phyloP scores from a whole-genome alignment of 2,888 invertebrate species.

The Branchinecta sandiegonensis region DNA sequence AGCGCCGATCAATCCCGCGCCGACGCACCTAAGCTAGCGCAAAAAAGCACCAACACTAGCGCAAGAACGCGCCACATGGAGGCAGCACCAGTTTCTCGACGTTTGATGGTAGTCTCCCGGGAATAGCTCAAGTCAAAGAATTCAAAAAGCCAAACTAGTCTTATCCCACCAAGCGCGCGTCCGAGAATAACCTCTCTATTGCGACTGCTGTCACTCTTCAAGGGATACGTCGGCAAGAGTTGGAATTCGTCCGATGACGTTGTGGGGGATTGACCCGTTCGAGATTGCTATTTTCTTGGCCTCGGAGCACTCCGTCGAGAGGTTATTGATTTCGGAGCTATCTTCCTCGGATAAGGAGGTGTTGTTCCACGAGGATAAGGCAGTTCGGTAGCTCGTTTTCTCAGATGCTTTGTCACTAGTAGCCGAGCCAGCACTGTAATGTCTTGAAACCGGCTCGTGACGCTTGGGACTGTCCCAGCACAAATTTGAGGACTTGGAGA shows the following conservation, averaged over 20 bases:
- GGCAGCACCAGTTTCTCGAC: too few species aligned
- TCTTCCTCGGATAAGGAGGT: conserved; percentile 7
- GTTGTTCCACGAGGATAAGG: conserved; percentile 5
- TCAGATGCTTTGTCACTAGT: background rate
- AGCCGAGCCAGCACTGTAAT: background rate
- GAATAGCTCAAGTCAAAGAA: too few species aligned
- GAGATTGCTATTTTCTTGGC: background rate
- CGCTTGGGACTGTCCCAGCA: conserved; percentile 6
- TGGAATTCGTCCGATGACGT: background rate
- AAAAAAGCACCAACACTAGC: too few species aligned
- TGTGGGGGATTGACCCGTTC: background rate
- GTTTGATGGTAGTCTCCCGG: too few species aligned
- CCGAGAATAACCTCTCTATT: background rate
- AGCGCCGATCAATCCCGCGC: too few species aligned
- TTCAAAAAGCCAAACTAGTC: too few species aligned
- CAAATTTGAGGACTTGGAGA: background rate
- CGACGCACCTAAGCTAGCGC: too few species aligned
- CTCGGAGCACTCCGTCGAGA: background rate
- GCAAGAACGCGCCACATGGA: too few species aligned
- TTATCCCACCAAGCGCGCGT: too few species aligned
- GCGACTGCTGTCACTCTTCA: background rate
- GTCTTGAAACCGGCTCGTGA: background rate
- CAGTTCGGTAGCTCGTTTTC: background rate
- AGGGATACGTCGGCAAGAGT: background rate
- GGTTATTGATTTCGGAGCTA: background rate